These are phyloP conservation scores for Tylochromis polylepis DNA, from an alignment of 2,113 vertebrate species.

Conservation along the genomic window DNA sequence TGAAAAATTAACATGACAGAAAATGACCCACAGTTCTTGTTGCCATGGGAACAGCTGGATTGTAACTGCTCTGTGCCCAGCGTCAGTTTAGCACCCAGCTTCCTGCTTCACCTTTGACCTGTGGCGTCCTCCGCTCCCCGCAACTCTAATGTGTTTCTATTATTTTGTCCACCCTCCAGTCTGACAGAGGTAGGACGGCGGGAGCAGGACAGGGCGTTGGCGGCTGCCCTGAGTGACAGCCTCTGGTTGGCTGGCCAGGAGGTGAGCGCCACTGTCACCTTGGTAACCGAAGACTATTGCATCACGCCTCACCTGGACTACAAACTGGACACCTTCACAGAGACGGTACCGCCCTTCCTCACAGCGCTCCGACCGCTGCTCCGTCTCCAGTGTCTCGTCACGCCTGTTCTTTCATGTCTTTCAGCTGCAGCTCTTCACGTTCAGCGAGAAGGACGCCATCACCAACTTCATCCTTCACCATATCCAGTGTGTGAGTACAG, in stretches of 20 bases:
- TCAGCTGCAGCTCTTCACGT: constrained; percentile 82
- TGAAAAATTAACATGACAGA: neutral
- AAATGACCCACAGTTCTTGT: too few relatives aligned
- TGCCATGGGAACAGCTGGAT: too few relatives aligned
- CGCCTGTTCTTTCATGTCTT: neutral
- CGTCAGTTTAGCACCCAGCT: neutral
- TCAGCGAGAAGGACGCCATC: constrained; percentile 72
- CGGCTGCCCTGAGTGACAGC: constrained; percentile 58
- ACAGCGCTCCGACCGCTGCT: neutral
- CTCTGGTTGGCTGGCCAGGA: constrained; percentile 83
- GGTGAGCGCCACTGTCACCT: constrained; percentile 66
- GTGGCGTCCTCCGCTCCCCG: neutral
- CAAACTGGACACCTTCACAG: constrained; percentile 70
- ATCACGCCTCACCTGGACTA: constrained; percentile 39
- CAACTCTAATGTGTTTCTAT: neutral
- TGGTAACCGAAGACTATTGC: constrained; percentile 54
- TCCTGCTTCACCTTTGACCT: neutral
- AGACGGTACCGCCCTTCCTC: constrained; percentile 51
- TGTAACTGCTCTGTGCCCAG: too few relatives aligned
- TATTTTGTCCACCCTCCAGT: constrained; percentile 51
- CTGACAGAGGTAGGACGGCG: constrained; percentile 46
- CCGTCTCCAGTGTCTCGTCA: neutral
- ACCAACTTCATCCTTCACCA: constrained; percentile 78
- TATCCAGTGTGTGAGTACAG: constrained; percentile 76
- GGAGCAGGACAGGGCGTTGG: constrained; percentile 73